Conservation (phyloP, 2,113 vertebrate genomes). For the Paramisgurnus dabryanus region DNA sequence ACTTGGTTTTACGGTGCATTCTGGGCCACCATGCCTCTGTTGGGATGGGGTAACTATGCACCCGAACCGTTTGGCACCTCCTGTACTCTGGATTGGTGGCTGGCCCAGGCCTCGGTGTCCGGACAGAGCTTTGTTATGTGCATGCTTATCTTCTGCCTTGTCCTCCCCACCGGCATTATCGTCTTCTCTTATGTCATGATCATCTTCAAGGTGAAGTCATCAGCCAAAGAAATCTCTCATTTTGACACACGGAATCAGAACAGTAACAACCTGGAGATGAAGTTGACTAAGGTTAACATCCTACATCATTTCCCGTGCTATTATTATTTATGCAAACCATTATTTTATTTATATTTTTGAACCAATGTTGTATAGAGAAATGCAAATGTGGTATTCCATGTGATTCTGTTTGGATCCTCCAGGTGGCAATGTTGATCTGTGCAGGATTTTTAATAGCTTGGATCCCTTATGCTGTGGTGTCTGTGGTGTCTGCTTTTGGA, state of each 20-base stretch:
- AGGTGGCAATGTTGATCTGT: slow-evolving; percentile 97
- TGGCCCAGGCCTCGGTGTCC: slow-evolving; percentile 84
- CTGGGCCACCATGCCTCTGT: slow-evolving; percentile 92
- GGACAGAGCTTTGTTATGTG: slow-evolving; percentile 88
- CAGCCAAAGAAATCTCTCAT: slow-evolving; percentile 86
- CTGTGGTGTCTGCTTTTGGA: slow-evolving; percentile 90
- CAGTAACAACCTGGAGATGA: slow-evolving; percentile 87
- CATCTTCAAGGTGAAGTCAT: slow-evolving; percentile 91
- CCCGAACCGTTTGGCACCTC: slow-evolving; percentile 95
- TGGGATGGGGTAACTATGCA: slow-evolving; percentile 89
- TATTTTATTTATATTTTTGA: too few species aligned
- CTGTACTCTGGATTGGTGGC: slow-evolving; percentile 96
- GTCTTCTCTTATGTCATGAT: slow-evolving; percentile 93
- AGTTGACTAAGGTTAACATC: slow-evolving; percentile 87
- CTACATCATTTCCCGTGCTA: neutral
- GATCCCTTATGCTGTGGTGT: slow-evolving; percentile 93
- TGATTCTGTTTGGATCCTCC: slow-evolving; percentile 51
- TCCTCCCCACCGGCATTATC: slow-evolving; percentile 86
- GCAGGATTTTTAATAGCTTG: slow-evolving; percentile 93
- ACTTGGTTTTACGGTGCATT: slow-evolving; percentile 88
- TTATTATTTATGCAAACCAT: neutral
- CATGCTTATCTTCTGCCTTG: slow-evolving; percentile 92
- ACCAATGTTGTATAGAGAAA: neutral
- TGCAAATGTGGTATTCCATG: neutral
- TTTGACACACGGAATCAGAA: slow-evolving; percentile 85